Evolutionary conservation across 2,113 vertebrate genomes (phyloP), one percentile per base, ranked within the genome.

Genomic region (Syngnathoides biaculeatus): DNA sequence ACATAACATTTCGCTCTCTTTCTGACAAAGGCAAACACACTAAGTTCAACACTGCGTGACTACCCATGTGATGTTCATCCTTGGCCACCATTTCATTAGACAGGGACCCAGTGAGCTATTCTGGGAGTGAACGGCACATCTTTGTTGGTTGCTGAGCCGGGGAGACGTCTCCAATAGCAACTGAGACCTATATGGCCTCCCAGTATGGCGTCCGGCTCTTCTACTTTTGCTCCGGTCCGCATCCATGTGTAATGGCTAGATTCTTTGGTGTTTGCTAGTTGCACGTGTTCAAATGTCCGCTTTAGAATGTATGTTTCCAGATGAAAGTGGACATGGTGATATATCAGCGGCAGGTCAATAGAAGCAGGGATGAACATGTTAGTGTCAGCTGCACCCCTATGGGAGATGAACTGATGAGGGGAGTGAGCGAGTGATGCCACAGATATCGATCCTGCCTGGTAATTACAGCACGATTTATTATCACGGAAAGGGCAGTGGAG

Each of bases 401-500:
- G 66, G 67, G 80, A 82, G 81, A 81, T 14, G 69, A 84, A 80
- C 79, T 14, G 68, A 75, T 71, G 74, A 81, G 82, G 78, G 82
- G 82, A 86, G 83, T 85, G 84, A 89, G 79, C 82, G 86, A 86
- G 83, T 85, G 83, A 90, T 89, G 87, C 83, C 86, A 85, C 87
- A 75, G 79, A 66, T 88, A 87, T 89, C 39, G 88, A 88, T 88
- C 82, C 73, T 79, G 83, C 80, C 82, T 81, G 83, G 88, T 90
- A 88, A 90, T 90, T 89, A 89, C 86, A 88, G 81, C 65, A 38
- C 78, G 73, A 87, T 88, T 85, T 90, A 87, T 89, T 89, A 86
- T 85, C 61, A 71, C 71, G 60, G 76, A 65, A 60, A 53, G 27
- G 55, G 11, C 39, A 66, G 39, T 43, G 19, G 1, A 11, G 47